Conservation (phyloP, 2,797 vertebrate species). For the Gallinago solitaria region DNA sequence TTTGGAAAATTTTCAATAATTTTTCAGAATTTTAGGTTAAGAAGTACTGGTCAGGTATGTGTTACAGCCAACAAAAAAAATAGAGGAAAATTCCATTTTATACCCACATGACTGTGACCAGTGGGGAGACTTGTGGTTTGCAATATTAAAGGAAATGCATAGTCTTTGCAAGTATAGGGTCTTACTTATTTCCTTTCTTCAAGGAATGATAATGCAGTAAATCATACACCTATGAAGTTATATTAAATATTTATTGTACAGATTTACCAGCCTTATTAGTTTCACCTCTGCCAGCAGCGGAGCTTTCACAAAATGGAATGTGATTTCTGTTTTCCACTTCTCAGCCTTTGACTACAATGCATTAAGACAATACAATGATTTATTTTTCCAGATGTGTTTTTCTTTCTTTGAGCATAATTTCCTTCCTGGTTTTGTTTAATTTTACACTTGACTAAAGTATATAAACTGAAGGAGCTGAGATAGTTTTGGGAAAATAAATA, state of each 20-base stretch:
- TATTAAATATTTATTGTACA: slow-evolving; percentile 65
- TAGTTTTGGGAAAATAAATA: not conserved
- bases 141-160: not conserved
- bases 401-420: slow-evolving; percentile 40
- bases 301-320: slow-evolving; percentile 22
- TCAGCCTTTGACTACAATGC: slow-evolving; percentile 17
- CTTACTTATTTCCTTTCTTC: slow-evolving; percentile 25
- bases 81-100: not conserved
- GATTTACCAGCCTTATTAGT: slow-evolving; percentile 45
- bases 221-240: slow-evolving; percentile 32
- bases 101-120: not conserved
- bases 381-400: slow-evolving; percentile 46
- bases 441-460: slow-evolving; percentile 46
- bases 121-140: not conserved
- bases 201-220: slow-evolving; percentile 30
- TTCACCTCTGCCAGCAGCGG: slow-evolving; percentile 18
- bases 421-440: slow-evolving; percentile 51
- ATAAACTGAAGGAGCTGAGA: slow-evolving; percentile 1
- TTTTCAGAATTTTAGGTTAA: not conserved
- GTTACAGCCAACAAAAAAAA: not conserved
- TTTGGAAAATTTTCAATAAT: not conserved
- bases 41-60: not conserved
- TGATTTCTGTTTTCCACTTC: slow-evolving; percentile 39
- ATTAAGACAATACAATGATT: slow-evolving; percentile 13
- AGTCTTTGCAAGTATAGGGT: not conserved